These are phyloP conservation scores for Apistogramma diplotaenia DNA, from an alignment of 2,113 vertebrate genomes.

Conservation along the genomic window DNA sequence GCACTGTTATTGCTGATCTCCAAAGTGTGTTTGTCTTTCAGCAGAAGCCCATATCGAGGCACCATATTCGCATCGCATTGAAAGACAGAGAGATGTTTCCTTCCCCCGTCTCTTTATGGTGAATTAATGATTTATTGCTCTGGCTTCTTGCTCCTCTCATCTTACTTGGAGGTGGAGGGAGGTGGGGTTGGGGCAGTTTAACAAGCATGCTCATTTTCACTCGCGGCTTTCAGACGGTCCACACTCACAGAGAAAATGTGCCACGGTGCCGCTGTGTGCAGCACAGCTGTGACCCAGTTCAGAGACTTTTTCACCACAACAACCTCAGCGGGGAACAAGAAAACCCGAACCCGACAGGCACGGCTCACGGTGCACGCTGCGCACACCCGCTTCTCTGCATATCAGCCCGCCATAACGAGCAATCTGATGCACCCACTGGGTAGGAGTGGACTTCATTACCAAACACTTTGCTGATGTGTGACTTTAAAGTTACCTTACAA, in stretches of 20 bases:
- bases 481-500: not conserved
- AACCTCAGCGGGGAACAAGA: conserved; percentile 20
- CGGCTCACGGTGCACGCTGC: not conserved
- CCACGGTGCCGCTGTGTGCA: conserved; percentile 21
- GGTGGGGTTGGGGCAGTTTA: conserved; percentile 16
- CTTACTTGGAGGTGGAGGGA: conserved; percentile 6
- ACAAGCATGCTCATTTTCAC: conserved; percentile 40
- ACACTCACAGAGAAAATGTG: conserved; percentile 40
- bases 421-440: not conserved
- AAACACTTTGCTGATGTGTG: not conserved
- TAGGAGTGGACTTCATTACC: not conserved
- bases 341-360: conserved; percentile 8
- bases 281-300: conserved; percentile 70
- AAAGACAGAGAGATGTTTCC: not conserved
- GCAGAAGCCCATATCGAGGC: not conserved
- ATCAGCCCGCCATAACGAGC: not conserved
- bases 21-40: not conserved
- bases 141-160: conserved; percentile 33
- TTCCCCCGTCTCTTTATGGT: conserved; percentile 1
- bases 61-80: not conserved
- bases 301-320: conserved; percentile 35
- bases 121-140: conserved; percentile 59
- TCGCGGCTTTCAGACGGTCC: conserved; percentile 29
- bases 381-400: not conserved
- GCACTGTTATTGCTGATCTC: not conserved